Percentiles rank a stretch among this genome's conserved stretches.
Conservation (phyloP, 92 coral and sea anemone genomes). For the Epizoanthus rinbou region DNA sequence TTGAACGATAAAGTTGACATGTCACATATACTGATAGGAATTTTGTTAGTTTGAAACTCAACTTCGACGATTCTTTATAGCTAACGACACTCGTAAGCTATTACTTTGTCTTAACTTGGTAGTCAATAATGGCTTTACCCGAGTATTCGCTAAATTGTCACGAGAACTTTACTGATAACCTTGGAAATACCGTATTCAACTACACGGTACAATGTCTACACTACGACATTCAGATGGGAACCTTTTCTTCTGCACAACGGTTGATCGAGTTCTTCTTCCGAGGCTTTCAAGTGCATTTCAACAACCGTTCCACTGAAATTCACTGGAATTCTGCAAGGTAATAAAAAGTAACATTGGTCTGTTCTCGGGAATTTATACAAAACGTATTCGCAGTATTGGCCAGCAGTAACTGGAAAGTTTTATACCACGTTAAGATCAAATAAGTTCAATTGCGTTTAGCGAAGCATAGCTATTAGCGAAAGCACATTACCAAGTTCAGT, state of each 20-base stretch:
- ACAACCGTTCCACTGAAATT: slow-evolving; percentile 71
- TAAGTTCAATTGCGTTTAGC: no score
- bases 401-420: background rate
- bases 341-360: background rate
- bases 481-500: no score
- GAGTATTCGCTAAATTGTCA: background rate
- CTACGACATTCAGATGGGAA: slow-evolving; percentile 50
- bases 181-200: background rate
- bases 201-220: slow-evolving; percentile 22
- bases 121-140: no score
- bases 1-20: no score
- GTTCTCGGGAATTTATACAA: background rate
- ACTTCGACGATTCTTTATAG: no score
- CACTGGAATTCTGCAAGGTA: slow-evolving; percentile 68
- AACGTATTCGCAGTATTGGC: background rate
- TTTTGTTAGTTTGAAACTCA: no score
- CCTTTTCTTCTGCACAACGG: slow-evolving; percentile 81
- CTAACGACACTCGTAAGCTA: no score
- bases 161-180: no score
- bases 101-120: no score
- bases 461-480: no score
- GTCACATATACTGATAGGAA: no score
- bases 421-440: background rate
- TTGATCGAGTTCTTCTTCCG: slow-evolving; percentile 66
- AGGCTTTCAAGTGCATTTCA: slow-evolving; percentile 67